Base-by-base conservation (phyloP, 2,797 vertebrate species). In the Basileuterus tristriatus region DNA sequence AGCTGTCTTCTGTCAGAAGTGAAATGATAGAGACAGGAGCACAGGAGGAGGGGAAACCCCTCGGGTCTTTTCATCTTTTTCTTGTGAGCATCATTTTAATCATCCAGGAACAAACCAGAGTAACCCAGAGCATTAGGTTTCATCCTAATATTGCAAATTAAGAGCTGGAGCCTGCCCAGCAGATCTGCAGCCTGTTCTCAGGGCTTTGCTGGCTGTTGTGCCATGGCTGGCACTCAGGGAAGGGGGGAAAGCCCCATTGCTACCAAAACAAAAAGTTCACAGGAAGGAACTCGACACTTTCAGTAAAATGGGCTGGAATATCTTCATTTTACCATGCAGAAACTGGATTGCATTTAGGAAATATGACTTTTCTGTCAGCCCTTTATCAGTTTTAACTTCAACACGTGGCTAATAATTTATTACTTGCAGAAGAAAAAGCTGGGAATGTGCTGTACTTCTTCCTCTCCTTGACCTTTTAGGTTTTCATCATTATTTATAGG, bases 401-500 rank as follows among this genome's bases (percentile, higher is more conserved):
- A 50, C 15, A 27, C 2, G 26, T 36, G 46, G 34, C 62, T 91
- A 65, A 82, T 69, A 91, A 94, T 79, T 93, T 78, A 94, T 75
- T 83, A 27, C 50, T 49, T 41, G 44, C 30, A 37, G 46, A 92
- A 90, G 23, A 60, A 43, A 75, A 92, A 91, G 44, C 43, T 87
- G 79, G 37, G 62, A 86, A 81, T 70, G 19, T 86, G 76, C 80
- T 91, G 55, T 83, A 50, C 72, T 92, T 92, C 71, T 64, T 53
- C 13, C 12, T 93, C 88, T 92, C 69, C 84, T 89, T 93, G 79
- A 92, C 84, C 87, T 95, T 87, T 37, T 58, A 41, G 11, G 24
- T 78, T 87, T 93, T 91, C 79, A n/a, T 72, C 43, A 12, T 93
- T 87, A 80, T 91, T 95, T 96, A 75, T 89, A 62, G 75, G 55